A percentile compares a stretch with the other conserved stretches of the same genome.
These are phyloP conservation scores for Nemapogon koenigi DNA, from an alignment of 2,888 invertebrate species.

Conservation along the genomic window DNA sequence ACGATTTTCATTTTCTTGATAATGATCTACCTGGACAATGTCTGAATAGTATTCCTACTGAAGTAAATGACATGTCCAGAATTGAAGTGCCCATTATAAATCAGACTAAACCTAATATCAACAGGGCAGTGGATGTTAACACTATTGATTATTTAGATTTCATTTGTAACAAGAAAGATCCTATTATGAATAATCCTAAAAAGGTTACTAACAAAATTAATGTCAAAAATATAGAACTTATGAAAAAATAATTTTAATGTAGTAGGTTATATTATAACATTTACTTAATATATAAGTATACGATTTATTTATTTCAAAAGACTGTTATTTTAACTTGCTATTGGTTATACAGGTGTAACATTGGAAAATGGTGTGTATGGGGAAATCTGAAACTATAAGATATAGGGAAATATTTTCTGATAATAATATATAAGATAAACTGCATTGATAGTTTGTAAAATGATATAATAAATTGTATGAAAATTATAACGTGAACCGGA, in stretches of 20 bases:
- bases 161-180: conserved; percentile 49
- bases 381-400: too few relatives aligned
- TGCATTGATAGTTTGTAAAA: too few relatives aligned
- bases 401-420: too few relatives aligned
- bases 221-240: conserved; percentile 56
- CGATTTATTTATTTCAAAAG: too few relatives aligned
- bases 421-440: too few relatives aligned
- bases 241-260: conserved; percentile 56
- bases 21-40: conserved; percentile 35
- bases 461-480: too few relatives aligned
- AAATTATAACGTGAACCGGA: too few relatives aligned
- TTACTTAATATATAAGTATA: too few relatives aligned
- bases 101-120: conserved; percentile 36
- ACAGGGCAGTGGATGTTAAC: conserved; percentile 23
- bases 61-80: conserved; percentile 36
- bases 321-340: too few relatives aligned
- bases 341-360: too few relatives aligned
- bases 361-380: too few relatives aligned
- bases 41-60: conserved; percentile 20
- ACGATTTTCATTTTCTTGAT: conserved; percentile 52
- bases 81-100: conserved; percentile 43
- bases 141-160: conserved; percentile 36
- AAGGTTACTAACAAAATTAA: conserved; percentile 51
- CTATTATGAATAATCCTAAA: conserved; percentile 54
- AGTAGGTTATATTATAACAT: too few relatives aligned